phyloP scores from a whole-genome alignment of 92 coral and sea anemone genomes.

The Meandrina meandrites region DNA sequence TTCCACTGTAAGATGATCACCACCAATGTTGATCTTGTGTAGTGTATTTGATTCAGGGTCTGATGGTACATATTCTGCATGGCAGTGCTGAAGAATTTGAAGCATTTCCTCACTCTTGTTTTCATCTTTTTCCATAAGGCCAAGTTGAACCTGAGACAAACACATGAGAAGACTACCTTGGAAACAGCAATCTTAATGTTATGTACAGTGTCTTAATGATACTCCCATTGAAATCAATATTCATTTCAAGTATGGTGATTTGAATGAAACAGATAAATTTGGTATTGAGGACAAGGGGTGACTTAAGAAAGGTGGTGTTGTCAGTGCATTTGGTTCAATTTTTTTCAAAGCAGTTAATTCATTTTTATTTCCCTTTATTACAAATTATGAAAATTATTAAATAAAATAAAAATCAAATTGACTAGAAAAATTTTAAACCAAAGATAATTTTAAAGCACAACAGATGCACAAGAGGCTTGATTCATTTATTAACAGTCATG shows the following conservation, averaged over 20 bases:
- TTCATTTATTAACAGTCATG: no score
- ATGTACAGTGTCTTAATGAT: not conserved
- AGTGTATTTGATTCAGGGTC: conserved; percentile 14
- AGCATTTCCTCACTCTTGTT: conserved; percentile 51
- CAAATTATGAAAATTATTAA: conserved; percentile 9
- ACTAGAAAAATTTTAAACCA: not conserved
- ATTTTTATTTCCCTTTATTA: conserved; percentile 9
- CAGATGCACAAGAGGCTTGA: conserved; percentile 22
- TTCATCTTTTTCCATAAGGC: conserved; percentile 48
- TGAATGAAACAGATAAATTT: conserved; percentile 18
- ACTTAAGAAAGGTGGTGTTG: conserved; percentile 9
- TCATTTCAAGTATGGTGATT: conserved; percentile 14
- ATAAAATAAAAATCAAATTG: not conserved
- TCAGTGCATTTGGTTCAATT: not conserved
- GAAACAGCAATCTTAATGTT: not conserved
- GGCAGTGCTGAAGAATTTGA: conserved; percentile 44
- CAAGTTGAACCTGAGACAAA: conserved; percentile 41
- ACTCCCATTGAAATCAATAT: conserved; percentile 12
- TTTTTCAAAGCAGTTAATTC: conserved; percentile 3
- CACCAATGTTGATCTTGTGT: conserved; percentile 44
- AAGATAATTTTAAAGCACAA: not conserved
- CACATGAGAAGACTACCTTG: conserved; percentile 1
- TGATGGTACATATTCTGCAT: conserved; percentile 31
- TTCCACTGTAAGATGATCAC: conserved; percentile 48
- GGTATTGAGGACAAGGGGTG: conserved; percentile 19